Base-by-base conservation (phyloP, 2,888 invertebrate species). In the Chironomus tentans region DNA sequence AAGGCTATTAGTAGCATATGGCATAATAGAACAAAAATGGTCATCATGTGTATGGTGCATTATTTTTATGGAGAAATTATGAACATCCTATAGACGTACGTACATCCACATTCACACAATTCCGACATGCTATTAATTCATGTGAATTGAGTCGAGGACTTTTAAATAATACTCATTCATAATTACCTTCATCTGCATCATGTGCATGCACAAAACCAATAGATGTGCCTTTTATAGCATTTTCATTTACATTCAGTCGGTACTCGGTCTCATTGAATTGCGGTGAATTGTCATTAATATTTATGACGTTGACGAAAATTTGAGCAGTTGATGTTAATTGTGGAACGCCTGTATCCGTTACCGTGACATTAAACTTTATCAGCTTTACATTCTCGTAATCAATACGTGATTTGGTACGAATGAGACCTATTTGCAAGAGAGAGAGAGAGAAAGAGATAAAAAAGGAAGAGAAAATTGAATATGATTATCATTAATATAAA, bases 211-310 rank as follows among this genome's bases (percentile, higher is more conserved):
- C 92, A 61, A 88, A 88, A 0, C 91, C 85, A 0, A 95, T 89
- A 3, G 87, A 87, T 0, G 92, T 92, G 0, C 91, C 93, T 0
- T 87, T 86, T 0, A 88, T 87, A 0, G 93, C 87, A 81, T 95
- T 93, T 82, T 96, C 95, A 0, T 88, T 85, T 1, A 95, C 87
- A 0, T 87, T 87, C 0, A 91, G 91, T 76, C 89, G 88, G 81
- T 95, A 95, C 18, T 84, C 83, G 70, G 87, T 84, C 77, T 88
- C 86, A 0, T 86, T 86, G 82, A 97, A 97, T 70, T 86, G 85
- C 0, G 97, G 97, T 81, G 91, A 90, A 81, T 94, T 93, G 80
- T 97, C 96, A 80, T 97, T 97, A 0, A 93, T 88, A 81, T 97
- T 96, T 47, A 89, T 85, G 2, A 97, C 87, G 70, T 89, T 88